Percentiles rank a stretch among this genome's conserved stretches.
These are phyloP conservation scores for Busseola fusca DNA, from an alignment of 2,888 invertebrate genomes.

Conservation along the genomic window DNA sequence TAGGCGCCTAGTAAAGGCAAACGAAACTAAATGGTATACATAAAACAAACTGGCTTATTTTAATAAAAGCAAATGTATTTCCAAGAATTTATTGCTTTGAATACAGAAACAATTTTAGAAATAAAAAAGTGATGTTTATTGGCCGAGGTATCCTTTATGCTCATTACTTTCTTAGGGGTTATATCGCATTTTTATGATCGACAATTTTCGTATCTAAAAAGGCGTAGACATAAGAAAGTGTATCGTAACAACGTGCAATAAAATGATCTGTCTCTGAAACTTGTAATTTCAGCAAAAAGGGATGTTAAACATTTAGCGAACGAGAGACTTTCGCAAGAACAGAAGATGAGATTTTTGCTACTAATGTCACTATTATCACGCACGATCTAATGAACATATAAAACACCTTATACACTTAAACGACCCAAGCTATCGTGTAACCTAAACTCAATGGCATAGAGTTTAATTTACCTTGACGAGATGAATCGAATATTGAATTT, in stretches of 20 bases:
- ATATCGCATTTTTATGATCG: conserved; percentile 52
- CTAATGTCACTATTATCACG: conserved; percentile 68
- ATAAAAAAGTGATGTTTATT: conserved; percentile 59
- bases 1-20: conserved; percentile 9
- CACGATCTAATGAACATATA: conserved; percentile 46
- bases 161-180: conserved; percentile 54
- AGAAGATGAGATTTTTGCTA: conserved; percentile 60
- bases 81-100: conserved; percentile 55
- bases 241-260: conserved; percentile 39
- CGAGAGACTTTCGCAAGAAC: conserved; percentile 55
- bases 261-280: conserved; percentile 43
- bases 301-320: conserved; percentile 48
- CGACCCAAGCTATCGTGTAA: conserved; percentile 1
- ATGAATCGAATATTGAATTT: conserved; percentile 45
- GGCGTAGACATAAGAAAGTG: conserved; percentile 30
- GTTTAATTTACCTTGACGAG: conserved; percentile 25
- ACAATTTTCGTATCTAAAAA: conserved; percentile 48
- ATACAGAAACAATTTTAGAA: conserved; percentile 55
- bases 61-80: conserved; percentile 44
- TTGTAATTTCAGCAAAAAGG: conserved; percentile 51
- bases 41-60: conserved; percentile 43
- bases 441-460: neutral
- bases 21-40: conserved; percentile 32
- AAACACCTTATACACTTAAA: conserved; percentile 46
- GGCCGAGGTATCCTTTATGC: conserved; percentile 40